A percentile compares a stretch with the other conserved stretches of the same genome.
phyloP scores from a whole-genome alignment of 2,888 invertebrate genomes.

The Galerucella calmariensis region DNA sequence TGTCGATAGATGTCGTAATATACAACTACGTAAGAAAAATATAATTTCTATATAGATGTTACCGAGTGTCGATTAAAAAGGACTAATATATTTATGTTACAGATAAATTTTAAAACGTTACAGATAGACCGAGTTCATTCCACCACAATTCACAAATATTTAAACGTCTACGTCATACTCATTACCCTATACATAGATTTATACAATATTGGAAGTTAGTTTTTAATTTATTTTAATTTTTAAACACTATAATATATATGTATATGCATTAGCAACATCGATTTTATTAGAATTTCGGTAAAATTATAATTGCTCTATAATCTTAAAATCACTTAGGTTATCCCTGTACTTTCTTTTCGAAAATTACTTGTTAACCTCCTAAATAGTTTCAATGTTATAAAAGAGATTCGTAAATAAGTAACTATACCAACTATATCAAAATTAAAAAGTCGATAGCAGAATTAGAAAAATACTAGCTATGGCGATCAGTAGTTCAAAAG shows the following conservation, averaged over 20 bases:
- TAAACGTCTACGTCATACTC: slow-evolving; percentile 21
- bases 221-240: slow-evolving; percentile 10
- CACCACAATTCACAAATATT: slow-evolving; percentile 31
- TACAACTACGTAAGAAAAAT: neutral
- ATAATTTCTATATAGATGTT: neutral
- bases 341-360: slow-evolving; percentile 27
- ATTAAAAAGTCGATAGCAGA: slow-evolving; percentile 1
- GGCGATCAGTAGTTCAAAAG: too few relatives aligned
- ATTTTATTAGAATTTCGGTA: slow-evolving; percentile 29
- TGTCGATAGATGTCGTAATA: neutral
- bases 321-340: slow-evolving; percentile 21
- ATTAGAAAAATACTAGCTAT: too few relatives aligned
- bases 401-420: neutral
- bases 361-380: slow-evolving; percentile 19
- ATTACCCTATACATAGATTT: slow-evolving; percentile 25
- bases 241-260: slow-evolving; percentile 1
- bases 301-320: slow-evolving; percentile 31
- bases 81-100: slow-evolving; percentile 5
- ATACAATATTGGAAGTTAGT: slow-evolving; percentile 28
- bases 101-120: slow-evolving; percentile 20
- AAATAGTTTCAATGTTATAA: slow-evolving; percentile 14
- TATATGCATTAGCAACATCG: slow-evolving; percentile 27
- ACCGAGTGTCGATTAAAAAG: neutral
- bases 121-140: slow-evolving; percentile 25
- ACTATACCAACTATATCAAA: neutral